Evolutionary conservation across 2,113 vertebrate genomes (phyloP).

Genomic region (Nettapus auritus): DNA sequence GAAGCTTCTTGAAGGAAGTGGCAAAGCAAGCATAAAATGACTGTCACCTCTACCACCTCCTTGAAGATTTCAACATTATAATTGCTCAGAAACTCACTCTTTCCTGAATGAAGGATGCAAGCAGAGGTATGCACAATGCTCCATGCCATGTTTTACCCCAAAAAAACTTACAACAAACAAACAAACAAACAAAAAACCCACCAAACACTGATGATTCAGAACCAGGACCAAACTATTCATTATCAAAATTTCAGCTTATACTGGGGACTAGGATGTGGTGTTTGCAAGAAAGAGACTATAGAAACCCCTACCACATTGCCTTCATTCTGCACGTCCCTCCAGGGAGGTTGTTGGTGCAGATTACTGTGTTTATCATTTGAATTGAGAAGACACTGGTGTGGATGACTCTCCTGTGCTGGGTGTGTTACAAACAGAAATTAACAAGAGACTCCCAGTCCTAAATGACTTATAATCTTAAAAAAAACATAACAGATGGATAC

Average conservation of each 20-base stretch:
- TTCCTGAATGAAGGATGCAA: not conserved
- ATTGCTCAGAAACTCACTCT: not conserved
- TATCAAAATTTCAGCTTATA: not conserved
- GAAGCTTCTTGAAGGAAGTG: not conserved
- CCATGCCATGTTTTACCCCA: not conserved
- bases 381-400: not conserved
- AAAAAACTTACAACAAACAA: not conserved
- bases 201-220: not conserved
- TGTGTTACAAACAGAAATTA: slow-evolving; percentile 2
- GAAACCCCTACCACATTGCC: not conserved
- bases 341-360: not conserved
- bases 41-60: not conserved
- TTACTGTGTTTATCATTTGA: not conserved
- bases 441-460: not conserved
- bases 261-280: not conserved
- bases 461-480: slow-evolving; percentile 22
- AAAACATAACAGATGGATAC: slow-evolving; percentile 45
- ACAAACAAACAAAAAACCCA: not conserved
- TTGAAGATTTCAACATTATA: not conserved
- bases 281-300: not conserved
- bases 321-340: not conserved
- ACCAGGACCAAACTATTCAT: not conserved
- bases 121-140: not conserved
- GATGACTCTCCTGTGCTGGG: not conserved
- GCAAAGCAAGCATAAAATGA: not conserved